phyloP scores from a whole-genome alignment of 2,888 invertebrate genomes.

The Acanthosoma haemorrhoidale region DNA sequence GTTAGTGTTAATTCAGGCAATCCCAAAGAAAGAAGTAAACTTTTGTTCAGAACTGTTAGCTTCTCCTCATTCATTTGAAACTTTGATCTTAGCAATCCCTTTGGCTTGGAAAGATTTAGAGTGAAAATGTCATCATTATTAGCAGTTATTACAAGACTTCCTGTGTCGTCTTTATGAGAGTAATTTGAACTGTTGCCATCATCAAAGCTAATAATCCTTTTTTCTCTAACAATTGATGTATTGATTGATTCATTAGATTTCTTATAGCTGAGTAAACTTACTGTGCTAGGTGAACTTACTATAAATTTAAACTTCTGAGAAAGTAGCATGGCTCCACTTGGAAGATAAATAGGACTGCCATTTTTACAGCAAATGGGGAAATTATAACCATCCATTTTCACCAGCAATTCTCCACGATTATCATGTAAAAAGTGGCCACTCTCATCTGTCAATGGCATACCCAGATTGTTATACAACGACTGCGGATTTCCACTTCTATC shows the following conservation, averaged over 20 bases:
- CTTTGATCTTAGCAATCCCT: background rate
- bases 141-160: background rate
- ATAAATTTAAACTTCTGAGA: conserved; percentile 9
- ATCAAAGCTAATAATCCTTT: background rate
- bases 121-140: background rate
- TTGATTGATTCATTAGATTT: too few species aligned
- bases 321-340: conserved; percentile 18
- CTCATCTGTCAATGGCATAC: conserved; percentile 20
- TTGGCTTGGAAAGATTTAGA: background rate
- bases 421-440: conserved; percentile 24
- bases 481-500: conserved; percentile 5
- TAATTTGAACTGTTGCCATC: background rate
- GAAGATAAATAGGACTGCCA: conserved; percentile 21
- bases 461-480: conserved; percentile 15
- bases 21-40: background rate
- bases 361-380: conserved; percentile 18
- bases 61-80: background rate
- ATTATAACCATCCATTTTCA: conserved; percentile 9
- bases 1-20: background rate
- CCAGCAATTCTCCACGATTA: conserved; percentile 1
- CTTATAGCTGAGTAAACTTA: too few species aligned
- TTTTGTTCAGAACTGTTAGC: background rate
- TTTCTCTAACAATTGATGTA: too few species aligned
- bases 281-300: background rate
- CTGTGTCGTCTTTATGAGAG: background rate